phyloP scores from a whole-genome alignment of 1,140 invertebrate species.

The Metaphire vulgaris region DNA sequence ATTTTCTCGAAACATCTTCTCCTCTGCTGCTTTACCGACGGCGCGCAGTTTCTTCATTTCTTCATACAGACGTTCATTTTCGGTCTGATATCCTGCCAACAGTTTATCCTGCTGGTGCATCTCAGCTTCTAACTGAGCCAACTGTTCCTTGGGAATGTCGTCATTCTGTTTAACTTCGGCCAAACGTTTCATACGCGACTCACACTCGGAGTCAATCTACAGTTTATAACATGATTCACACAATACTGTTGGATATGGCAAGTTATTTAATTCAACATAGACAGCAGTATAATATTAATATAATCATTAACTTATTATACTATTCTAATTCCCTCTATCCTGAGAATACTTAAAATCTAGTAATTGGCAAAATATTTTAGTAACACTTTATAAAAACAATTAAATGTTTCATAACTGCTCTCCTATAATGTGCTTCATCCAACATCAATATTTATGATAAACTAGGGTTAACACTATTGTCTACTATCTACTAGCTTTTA shows the following conservation, averaged over 20 bases:
- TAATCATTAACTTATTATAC: not conserved
- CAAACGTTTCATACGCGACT: not conserved
- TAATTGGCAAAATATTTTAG: too few relatives aligned
- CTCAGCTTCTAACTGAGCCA: conserved; percentile 38
- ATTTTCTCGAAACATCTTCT: conserved; percentile 48
- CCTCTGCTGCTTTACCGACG: conserved; percentile 40
- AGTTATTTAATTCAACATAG: not conserved
- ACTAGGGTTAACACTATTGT: too few relatives aligned
- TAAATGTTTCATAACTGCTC: too few relatives aligned
- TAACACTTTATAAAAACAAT: too few relatives aligned
- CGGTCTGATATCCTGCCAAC: conserved; percentile 45
- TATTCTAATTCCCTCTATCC: too few relatives aligned
- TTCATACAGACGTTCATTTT: conserved; percentile 47
- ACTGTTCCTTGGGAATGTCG: conserved; percentile 34
- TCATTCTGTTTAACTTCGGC: conserved; percentile 26
- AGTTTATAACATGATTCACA: not conserved
- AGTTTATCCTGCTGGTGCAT: conserved; percentile 45
- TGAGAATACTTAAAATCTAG: too few relatives aligned
- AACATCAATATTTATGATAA: too few relatives aligned
- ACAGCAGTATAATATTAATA: not conserved
- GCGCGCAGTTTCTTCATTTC: conserved; percentile 41
- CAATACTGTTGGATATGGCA: not conserved
- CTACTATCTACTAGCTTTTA: too few relatives aligned
- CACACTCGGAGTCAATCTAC: not conserved
- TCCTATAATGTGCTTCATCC: too few relatives aligned